These are phyloP conservation scores for Lasius platythorax DNA, from an alignment of 2,888 invertebrate species.

Conservation along the genomic window DNA sequence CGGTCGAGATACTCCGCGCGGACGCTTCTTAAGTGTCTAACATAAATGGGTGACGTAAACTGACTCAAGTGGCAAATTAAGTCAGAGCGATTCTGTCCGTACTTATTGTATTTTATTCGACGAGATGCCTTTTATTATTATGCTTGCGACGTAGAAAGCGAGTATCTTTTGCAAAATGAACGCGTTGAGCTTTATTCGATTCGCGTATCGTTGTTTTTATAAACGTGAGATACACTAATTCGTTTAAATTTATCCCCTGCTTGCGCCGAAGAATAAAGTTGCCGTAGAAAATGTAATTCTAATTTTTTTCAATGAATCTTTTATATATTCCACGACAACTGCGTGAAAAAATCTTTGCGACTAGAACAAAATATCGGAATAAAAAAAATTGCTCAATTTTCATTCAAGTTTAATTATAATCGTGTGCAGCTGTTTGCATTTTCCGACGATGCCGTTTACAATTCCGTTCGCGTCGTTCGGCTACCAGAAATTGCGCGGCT, in stretches of 20 bases:
- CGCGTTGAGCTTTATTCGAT: neutral
- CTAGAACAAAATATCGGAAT: neutral
- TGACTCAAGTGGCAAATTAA: conserved; percentile 11
- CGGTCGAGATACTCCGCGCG: conserved; percentile 11
- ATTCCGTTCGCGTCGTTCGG: neutral
- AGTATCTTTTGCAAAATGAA: neutral
- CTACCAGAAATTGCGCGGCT: conserved; percentile 14
- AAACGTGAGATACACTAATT: neutral
- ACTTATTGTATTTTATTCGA: neutral
- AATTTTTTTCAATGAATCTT: neutral
- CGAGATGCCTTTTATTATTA: conserved; percentile 3
- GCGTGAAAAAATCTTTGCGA: neutral
- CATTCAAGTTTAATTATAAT: neutral
- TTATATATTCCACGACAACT: neutral
- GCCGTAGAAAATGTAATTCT: neutral
- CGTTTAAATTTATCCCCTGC: neutral
- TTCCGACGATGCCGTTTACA: neutral
- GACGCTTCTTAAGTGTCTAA: conserved; percentile 11
- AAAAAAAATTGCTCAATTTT: neutral
- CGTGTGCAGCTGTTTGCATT: neutral
- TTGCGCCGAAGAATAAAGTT: neutral
- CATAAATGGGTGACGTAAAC: conserved; percentile 22
- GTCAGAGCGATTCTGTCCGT: neutral
- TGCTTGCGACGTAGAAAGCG: neutral
- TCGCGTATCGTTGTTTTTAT: neutral